Evolutionary conservation across 2,888 invertebrate species (phyloP).

Genomic region (Acanthosepion lycidas): DNA sequence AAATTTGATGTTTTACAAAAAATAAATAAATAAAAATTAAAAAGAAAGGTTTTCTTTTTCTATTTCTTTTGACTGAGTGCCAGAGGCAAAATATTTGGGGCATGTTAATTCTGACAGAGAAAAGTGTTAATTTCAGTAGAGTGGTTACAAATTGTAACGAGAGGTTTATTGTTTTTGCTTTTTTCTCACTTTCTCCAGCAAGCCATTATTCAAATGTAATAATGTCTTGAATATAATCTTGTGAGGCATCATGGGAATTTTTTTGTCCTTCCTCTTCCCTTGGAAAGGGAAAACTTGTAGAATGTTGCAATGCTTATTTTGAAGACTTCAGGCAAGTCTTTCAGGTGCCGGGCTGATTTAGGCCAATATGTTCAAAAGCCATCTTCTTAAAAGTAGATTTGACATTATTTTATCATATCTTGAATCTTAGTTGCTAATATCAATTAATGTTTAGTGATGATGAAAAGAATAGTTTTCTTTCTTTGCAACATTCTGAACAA

Average conservation of each 20-base stretch:
- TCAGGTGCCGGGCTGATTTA: neutral
- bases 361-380: neutral
- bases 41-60: neutral
- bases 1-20: neutral
- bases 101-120: conserved; percentile 33
- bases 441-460: neutral
- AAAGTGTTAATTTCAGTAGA: neutral
- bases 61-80: neutral
- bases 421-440: neutral
- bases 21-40: neutral
- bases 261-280: neutral
- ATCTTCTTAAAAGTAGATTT: neutral
- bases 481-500: neutral
- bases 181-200: neutral
- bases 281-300: neutral
- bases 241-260: neutral
- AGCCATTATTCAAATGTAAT: conserved; percentile 33
- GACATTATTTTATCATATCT: neutral
- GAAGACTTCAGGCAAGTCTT: neutral
- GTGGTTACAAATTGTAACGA: neutral
- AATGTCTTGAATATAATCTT: conserved; percentile 13
- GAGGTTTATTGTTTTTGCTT: neutral
- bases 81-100: conserved; percentile 1
- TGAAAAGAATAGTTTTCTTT: neutral
- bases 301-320: neutral